Evolutionary conservation across 92 coral and sea anemone genomes (phyloP).

Genomic region (Parazoanthus darwini): DNA sequence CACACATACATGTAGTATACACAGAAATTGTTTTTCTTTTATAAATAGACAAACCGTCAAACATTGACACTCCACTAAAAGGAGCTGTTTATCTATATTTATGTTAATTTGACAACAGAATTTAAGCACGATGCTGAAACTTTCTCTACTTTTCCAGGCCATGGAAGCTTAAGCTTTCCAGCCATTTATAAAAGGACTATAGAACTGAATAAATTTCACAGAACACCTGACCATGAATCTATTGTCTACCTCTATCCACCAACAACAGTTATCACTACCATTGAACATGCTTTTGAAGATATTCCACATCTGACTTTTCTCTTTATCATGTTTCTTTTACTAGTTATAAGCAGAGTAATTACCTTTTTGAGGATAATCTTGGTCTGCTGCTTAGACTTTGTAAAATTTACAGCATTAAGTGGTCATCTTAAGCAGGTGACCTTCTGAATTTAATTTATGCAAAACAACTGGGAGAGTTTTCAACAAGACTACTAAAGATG

Average conservation of each 20-base stretch:
- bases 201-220: neutral
- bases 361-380: neutral
- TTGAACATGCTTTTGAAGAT: neutral
- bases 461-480: slow-evolving; percentile 40
- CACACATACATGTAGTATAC: slow-evolving; percentile 2
- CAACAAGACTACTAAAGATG: neutral
- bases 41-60: slow-evolving; percentile 1
- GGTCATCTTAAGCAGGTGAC: slow-evolving; percentile 37
- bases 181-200: neutral
- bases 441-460: slow-evolving; percentile 58
- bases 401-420: slow-evolving; percentile 25
- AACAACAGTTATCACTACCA: neutral
- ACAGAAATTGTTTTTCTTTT: slow-evolving; percentile 32
- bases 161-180: neutral
- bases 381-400: neutral
- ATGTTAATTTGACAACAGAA: slow-evolving; percentile 3
- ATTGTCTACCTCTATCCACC: neutral
- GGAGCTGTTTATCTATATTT: slow-evolving; percentile 35
- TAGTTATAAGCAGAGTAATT: no score
- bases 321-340: neutral
- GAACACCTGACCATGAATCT: slow-evolving; percentile 4
- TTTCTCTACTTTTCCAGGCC: neutral
- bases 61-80: slow-evolving; percentile 37
- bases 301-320: neutral
- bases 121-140: neutral